Evolutionary conservation across 1,140 invertebrate genomes (phyloP).

Genomic region (Brachystomella parvula): DNA sequence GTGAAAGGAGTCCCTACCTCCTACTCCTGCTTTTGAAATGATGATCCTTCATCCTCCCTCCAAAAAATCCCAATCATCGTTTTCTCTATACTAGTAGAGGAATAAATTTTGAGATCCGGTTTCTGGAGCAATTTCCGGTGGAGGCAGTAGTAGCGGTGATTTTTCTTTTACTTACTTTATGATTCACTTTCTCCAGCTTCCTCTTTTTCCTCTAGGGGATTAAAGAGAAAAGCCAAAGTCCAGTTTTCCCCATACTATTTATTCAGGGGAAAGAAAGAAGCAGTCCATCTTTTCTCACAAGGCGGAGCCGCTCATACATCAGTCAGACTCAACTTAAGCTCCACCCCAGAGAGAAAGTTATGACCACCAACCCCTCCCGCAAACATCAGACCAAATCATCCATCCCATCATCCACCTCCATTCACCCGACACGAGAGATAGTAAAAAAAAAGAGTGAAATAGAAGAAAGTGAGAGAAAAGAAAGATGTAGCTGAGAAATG

Average conservation of each 20-base stretch:
- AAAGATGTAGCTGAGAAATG: slow-evolving; percentile 11
- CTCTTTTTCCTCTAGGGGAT: too few relatives aligned
- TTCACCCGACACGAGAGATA: background rate
- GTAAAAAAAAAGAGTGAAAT: slow-evolving; percentile 7
- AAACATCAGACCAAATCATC: background rate
- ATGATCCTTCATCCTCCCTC: too few relatives aligned
- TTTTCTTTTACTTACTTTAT: background rate
- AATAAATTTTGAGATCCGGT: too few relatives aligned
- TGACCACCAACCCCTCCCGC: slow-evolving; percentile 15
- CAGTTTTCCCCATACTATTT: background rate
- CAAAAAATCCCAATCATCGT: too few relatives aligned
- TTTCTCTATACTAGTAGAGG: too few relatives aligned
- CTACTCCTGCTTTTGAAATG: background rate
- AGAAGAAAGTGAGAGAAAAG: slow-evolving; percentile 16
- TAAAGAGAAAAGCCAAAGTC: background rate
- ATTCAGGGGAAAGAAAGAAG: background rate
- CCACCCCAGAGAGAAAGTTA: slow-evolving; percentile 22
- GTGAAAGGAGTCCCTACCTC: too few relatives aligned
- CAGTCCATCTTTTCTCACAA: background rate
- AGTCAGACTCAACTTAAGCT: background rate
- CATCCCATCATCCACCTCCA: background rate
- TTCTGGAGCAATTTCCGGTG: slow-evolving; percentile 7
- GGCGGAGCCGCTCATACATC: slow-evolving; percentile 1
- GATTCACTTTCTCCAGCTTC: too few relatives aligned
- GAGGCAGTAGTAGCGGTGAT: background rate